phyloP scores from a whole-genome alignment of 2,113 vertebrate species.

The Dasypus novemcinctus region DNA sequence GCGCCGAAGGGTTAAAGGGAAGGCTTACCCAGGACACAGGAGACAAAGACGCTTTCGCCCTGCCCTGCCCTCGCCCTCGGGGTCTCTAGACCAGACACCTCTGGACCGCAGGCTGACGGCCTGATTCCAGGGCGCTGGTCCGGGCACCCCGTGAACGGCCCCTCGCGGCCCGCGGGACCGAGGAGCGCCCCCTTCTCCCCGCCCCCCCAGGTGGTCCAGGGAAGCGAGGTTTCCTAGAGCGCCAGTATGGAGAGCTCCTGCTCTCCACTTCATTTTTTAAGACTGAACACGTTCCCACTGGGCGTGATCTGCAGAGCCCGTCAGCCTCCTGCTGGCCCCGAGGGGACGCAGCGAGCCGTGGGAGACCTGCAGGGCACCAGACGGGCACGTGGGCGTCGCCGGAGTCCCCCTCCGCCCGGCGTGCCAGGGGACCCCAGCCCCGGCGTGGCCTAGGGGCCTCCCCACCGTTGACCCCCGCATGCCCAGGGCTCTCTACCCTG shows the following conservation, averaged over 20 bases:
- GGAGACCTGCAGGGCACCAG: too few relatives aligned
- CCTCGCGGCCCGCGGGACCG: background rate
- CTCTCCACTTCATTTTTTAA: background rate
- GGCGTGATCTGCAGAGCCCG: background rate
- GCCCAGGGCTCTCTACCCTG: too few relatives aligned
- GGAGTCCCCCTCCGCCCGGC: too few relatives aligned
- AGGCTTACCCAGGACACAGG: background rate
- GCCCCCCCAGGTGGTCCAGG: background rate
- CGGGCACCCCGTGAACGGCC: too few relatives aligned
- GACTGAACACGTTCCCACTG: background rate
- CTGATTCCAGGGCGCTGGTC: background rate
- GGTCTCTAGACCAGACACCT: background rate
- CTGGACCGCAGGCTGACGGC: background rate
- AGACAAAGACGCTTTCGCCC: slow-evolving; percentile 23
- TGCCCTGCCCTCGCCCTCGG: background rate
- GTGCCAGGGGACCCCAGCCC: too few relatives aligned
- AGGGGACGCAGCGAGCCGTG: background rate
- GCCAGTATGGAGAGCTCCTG: background rate
- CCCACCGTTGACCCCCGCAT: too few relatives aligned
- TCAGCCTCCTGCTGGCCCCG: background rate
- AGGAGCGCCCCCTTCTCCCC: background rate
- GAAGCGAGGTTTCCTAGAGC: background rate
- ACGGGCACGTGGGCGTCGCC: too few relatives aligned
- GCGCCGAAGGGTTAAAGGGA: background rate
- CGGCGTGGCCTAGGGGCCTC: too few relatives aligned